These are phyloP conservation scores for Cliona cf. orientalis DNA, from an alignment of 37 sponge, comb jelly and placozoan species.

Conservation along the genomic window DNA sequence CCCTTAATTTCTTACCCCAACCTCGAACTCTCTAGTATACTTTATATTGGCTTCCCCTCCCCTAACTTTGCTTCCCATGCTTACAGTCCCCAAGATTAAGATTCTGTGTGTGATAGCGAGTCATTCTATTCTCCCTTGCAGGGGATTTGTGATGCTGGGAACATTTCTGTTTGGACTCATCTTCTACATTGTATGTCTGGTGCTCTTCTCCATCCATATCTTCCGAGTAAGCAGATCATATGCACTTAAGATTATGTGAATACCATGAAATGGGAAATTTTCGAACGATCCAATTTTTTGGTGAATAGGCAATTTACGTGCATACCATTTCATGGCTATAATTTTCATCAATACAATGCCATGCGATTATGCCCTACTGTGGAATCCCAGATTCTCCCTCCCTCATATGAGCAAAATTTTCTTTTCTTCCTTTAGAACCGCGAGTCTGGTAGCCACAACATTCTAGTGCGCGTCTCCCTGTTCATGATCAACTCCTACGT, in stretches of 20 bases:
- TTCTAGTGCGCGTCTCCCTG: constrained; percentile 45
- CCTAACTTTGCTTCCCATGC: background rate
- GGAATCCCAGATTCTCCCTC: too few relatives aligned
- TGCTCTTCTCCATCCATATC: constrained; percentile 53
- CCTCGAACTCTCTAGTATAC: background rate
- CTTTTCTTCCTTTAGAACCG: constrained; percentile 15
- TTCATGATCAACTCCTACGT: constrained; percentile 57
- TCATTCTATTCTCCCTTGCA: background rate
- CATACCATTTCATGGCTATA: too few relatives aligned
- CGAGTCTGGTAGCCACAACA: constrained; percentile 1
- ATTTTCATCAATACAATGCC: too few relatives aligned
- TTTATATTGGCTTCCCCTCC: background rate
- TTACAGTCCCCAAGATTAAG: background rate
- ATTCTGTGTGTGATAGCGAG: too few relatives aligned
- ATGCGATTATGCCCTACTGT: too few relatives aligned
- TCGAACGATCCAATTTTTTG: too few relatives aligned
- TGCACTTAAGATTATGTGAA: background rate
- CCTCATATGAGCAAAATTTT: background rate
- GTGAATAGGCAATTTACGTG: too few relatives aligned
- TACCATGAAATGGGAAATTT: background rate
- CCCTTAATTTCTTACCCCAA: too few relatives aligned
- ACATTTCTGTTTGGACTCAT: constrained; percentile 48
- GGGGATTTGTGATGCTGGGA: constrained; percentile 51
- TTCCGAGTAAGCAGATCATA: constrained; percentile 36
- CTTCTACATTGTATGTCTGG: constrained; percentile 31